Conservation (phyloP, 1,140 invertebrate species). For the Andrena cerasifolii region DNA sequence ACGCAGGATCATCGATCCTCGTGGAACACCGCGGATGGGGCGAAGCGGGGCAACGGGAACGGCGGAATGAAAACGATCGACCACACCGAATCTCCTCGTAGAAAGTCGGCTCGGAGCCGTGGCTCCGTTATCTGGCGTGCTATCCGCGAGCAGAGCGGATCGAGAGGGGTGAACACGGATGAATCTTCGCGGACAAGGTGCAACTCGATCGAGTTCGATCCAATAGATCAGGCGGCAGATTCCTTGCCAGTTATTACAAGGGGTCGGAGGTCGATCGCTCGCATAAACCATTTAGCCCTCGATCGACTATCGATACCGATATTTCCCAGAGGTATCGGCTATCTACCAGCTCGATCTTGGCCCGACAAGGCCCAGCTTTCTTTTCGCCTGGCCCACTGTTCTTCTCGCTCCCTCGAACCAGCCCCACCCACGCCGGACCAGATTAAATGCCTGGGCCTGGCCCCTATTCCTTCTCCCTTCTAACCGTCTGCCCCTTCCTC, state of each 20-base stretch:
- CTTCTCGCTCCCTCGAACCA: conserved; percentile 57
- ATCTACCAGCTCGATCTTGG: conserved; percentile 67
- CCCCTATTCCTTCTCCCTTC: conserved; percentile 40
- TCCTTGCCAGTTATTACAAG: conserved; percentile 77
- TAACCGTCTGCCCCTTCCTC: conserved; percentile 6
- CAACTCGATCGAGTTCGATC: conserved; percentile 77
- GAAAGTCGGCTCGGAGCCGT: neutral
- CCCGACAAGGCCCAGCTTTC: conserved; percentile 67
- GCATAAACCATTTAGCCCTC: conserved; percentile 78
- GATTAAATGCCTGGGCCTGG: conserved; percentile 73
- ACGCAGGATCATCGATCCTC: conserved; percentile 16
- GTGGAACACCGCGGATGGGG: neutral
- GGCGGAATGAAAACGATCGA: conserved; percentile 13
- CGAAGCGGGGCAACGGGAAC: too few species aligned
- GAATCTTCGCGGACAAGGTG: conserved; percentile 63
- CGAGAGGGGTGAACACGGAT: conserved; percentile 23
- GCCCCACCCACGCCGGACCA: conserved; percentile 72
- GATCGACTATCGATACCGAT: conserved; percentile 79
- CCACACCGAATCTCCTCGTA: conserved; percentile 27
- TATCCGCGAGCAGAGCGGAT: conserved; percentile 14
- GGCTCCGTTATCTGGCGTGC: neutral
- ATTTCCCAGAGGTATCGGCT: conserved; percentile 79
- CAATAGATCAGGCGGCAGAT: conserved; percentile 80
- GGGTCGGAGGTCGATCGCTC: conserved; percentile 77
- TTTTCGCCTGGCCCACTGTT: conserved; percentile 32